Conservation (phyloP, 2,113 vertebrate genomes). For the Panurus biarmicus region DNA sequence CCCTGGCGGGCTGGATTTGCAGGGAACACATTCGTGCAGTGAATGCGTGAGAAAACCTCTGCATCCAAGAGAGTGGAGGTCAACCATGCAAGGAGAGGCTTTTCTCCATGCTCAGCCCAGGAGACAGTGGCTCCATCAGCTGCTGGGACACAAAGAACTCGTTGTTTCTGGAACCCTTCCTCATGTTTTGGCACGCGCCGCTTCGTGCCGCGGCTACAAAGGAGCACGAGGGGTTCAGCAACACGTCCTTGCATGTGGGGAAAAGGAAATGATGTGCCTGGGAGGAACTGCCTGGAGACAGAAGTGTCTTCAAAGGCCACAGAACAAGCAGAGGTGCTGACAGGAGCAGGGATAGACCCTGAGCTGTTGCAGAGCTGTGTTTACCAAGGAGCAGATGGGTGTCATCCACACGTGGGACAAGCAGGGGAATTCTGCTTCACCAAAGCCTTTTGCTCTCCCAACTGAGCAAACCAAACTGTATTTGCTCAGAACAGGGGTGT, state of each 20-base stretch:
- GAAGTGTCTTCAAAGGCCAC: slow-evolving; percentile 9
- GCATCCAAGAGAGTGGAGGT: neutral
- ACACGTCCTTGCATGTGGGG: neutral
- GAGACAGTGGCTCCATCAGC: neutral
- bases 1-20: neutral
- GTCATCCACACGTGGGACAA: neutral
- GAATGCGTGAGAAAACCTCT: neutral
- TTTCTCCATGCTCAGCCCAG: neutral
- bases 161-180: neutral
- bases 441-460: neutral
- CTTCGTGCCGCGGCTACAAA: neutral
- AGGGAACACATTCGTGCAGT: neutral
- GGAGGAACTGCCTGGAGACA: slow-evolving; percentile 21
- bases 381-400: neutral
- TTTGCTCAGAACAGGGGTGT: neutral
- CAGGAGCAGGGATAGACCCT: neutral
- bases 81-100: neutral
- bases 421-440: neutral
- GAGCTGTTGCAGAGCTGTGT: neutral
- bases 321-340: slow-evolving; percentile 17
- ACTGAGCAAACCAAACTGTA: slow-evolving; percentile 4
- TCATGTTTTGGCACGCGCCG: neutral
- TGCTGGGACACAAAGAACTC: slow-evolving; percentile 2
- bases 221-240: neutral
- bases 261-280: neutral